Conservation (phyloP, 1,140 invertebrate genomes). For the Hypsibius dujardini region DNA sequence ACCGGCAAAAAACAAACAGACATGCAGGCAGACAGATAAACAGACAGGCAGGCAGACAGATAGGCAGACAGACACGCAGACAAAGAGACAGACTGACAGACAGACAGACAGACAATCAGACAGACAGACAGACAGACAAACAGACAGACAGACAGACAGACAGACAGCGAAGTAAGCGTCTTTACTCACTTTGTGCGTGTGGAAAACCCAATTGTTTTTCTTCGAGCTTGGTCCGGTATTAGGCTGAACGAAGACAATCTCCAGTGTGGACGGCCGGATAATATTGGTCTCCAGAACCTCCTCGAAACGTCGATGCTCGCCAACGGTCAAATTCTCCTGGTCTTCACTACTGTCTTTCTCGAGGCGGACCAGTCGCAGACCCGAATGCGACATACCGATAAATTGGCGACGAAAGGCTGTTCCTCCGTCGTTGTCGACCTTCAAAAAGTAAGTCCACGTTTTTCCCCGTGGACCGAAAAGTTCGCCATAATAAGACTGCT, state of each 20-base stretch:
- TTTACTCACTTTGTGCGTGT: constrained; percentile 43
- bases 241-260: not conserved
- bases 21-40: too few species aligned
- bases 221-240: not conserved
- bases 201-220: constrained; percentile 41
- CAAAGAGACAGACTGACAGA: too few species aligned
- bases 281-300: not conserved
- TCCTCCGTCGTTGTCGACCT: not conserved
- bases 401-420: constrained; percentile 36
- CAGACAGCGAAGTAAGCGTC: not conserved
- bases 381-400: constrained; percentile 70
- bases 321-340: not conserved
- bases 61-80: too few species aligned
- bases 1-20: too few species aligned
- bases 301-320: constrained; percentile 2
- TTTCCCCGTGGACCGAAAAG: too few species aligned
- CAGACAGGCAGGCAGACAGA: too few species aligned
- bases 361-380: constrained; percentile 49
- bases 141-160: too few species aligned
- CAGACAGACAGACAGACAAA: too few species aligned
- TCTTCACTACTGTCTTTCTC: constrained; percentile 36
- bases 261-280: not conserved
- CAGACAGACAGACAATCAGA: too few species aligned
- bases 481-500: too few species aligned
- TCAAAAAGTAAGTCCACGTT: not conserved